Evolutionary conservation across 2,113 vertebrate species (phyloP).

Genomic region (Triplophysa dalaica): DNA sequence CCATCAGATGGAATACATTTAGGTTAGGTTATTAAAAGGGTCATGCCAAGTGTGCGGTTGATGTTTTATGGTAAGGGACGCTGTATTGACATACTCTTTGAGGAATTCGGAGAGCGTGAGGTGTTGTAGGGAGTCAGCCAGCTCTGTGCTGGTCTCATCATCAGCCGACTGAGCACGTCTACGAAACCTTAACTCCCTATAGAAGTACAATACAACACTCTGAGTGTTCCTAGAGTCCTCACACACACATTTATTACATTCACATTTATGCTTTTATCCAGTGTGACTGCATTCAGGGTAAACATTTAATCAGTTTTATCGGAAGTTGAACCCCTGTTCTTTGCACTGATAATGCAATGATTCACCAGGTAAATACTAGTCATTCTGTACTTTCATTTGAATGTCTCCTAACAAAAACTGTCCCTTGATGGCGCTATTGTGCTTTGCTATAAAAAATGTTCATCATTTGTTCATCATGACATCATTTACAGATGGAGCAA

Average conservation of each 20-base stretch:
- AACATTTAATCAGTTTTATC: too few species aligned
- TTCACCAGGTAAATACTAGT: neutral
- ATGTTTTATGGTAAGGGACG: neutral
- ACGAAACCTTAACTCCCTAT: slow-evolving; percentile 76
- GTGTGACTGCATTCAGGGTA: neutral
- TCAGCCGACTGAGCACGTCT: slow-evolving; percentile 76
- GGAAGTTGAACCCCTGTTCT: too few species aligned
- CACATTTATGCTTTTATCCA: neutral
- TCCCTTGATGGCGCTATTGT: slow-evolving; percentile 19
- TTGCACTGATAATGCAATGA: too few species aligned
- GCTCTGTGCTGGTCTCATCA: slow-evolving; percentile 71
- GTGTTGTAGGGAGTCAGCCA: slow-evolving; percentile 77
- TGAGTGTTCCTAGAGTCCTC: neutral
- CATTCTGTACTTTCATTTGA: neutral
- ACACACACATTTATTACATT: slow-evolving; percentile 7
- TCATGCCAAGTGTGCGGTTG: slow-evolving; percentile 16
- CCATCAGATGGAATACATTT: neutral
- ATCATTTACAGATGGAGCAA: neutral
- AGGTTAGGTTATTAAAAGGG: slow-evolving; percentile 30
- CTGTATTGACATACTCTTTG: slow-evolving; percentile 76
- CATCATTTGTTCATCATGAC: too few species aligned
- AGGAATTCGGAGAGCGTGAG: slow-evolving; percentile 82
- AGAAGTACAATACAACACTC: slow-evolving; percentile 57
- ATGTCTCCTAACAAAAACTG: neutral
- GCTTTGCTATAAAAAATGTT: too few species aligned